These are phyloP conservation scores for Discoglossus pictus DNA, from an alignment of 2,797 vertebrate species.

Conservation along the genomic window DNA sequence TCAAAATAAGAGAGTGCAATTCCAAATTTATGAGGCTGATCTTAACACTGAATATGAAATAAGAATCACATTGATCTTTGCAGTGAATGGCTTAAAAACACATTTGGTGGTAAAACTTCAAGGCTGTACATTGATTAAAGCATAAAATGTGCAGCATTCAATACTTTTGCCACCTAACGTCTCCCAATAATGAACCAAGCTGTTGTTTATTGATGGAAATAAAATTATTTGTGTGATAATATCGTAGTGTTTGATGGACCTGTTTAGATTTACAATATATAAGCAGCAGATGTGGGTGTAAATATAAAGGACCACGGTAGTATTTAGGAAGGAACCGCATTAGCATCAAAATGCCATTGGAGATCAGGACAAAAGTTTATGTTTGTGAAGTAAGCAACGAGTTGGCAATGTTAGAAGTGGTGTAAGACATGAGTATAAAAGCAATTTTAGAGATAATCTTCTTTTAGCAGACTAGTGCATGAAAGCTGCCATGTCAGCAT, in stretches of 20 bases:
- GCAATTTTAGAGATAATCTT: too few relatives aligned
- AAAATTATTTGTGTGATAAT: slow-evolving; percentile 76
- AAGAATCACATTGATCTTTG: slow-evolving; percentile 86
- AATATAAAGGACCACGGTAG: too few relatives aligned
- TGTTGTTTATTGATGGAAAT: slow-evolving; percentile 77
- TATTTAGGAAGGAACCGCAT: too few relatives aligned
- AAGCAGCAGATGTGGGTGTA: slow-evolving; percentile 59
- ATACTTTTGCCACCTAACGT: slow-evolving; percentile 72
- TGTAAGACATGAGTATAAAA: too few relatives aligned
- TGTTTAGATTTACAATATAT: slow-evolving; percentile 59
- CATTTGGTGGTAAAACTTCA: slow-evolving; percentile 90
- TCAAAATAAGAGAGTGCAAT: slow-evolving; percentile 82
- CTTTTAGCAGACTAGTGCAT: too few relatives aligned
- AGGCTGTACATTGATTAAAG: slow-evolving; percentile 88
- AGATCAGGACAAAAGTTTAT: too few relatives aligned
- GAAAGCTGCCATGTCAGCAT: too few relatives aligned
- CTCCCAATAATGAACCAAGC: slow-evolving; percentile 76
- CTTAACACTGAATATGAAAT: slow-evolving; percentile 85
- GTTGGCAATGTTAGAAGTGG: too few relatives aligned
- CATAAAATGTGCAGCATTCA: slow-evolving; percentile 76
- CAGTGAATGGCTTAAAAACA: slow-evolving; percentile 89
- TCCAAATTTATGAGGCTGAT: slow-evolving; percentile 86
- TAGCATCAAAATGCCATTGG: too few relatives aligned
- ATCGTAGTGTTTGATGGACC: slow-evolving; percentile 61
- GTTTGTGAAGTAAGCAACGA: too few relatives aligned